These are phyloP conservation scores for Acholoe squamosa DNA, from an alignment of 2,888 invertebrate species.

Conservation along the genomic window DNA sequence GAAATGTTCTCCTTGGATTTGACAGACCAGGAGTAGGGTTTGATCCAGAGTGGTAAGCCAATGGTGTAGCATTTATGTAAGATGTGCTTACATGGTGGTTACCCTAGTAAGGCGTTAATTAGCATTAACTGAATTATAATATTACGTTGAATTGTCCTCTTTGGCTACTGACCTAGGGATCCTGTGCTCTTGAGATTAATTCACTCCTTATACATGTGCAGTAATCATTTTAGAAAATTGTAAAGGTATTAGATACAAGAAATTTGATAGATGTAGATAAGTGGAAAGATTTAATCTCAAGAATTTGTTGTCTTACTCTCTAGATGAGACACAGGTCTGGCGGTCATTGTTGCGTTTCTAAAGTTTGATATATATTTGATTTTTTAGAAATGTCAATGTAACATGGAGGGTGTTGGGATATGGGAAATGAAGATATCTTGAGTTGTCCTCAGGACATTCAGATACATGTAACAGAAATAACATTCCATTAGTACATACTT, in stretches of 20 bases:
- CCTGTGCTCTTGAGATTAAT: not conserved
- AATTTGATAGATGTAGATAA: not conserved
- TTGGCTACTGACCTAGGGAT: not conserved
- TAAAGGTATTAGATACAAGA: not conserved
- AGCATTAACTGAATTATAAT: not conserved
- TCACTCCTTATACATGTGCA: not conserved
- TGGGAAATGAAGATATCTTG: too few relatives aligned
- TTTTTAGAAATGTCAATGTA: not conserved
- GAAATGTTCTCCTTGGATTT: conserved; percentile 21
- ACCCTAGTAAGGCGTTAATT: conserved; percentile 17
- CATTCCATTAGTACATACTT: too few relatives aligned
- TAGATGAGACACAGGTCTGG: not conserved
- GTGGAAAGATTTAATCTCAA: not conserved
- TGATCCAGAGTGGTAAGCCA: conserved; percentile 65
- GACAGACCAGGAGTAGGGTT: conserved; percentile 63
- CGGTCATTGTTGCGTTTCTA: not conserved
- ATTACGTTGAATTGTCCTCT: not conserved
- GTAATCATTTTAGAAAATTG: not conserved
- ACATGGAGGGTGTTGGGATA: too few relatives aligned
- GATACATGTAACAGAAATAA: too few relatives aligned
- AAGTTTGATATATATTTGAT: not conserved
- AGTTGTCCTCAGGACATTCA: too few relatives aligned
- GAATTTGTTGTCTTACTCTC: not conserved
- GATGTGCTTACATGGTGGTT: not conserved
- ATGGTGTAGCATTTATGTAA: conserved; percentile 14